Evolutionary conservation across 2,888 invertebrate species (phyloP), one percentile per base, ranked within the genome.

Genomic region (Globia sparganii): DNA sequence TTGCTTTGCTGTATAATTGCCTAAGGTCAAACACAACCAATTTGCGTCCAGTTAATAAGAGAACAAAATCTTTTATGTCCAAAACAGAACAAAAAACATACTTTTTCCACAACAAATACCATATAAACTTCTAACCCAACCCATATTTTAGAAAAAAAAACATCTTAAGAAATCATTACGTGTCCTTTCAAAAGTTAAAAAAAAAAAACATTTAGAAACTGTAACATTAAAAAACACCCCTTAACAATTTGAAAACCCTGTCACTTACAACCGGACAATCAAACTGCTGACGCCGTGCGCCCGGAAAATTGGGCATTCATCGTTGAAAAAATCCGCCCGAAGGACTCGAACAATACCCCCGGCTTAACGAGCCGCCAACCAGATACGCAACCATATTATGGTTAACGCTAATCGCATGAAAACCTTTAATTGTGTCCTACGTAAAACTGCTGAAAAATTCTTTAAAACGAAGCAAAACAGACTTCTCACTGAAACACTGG

Each of bases 281-380:
- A 90, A 92, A 90, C 76, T 85, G 92, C 91, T 92, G 92, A 92
- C 90, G 85, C 81, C 66, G 80, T 82, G 82, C 80, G 80, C 75
- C 77, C 86, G 81, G 79, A 86, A 88, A 90, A 91, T 91, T 90
- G 87, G 85, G 83, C 81, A 89, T 90, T 89, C 88, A 90, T 90
- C 89, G 88, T 86, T 77, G 87, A 87, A 89, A 88, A 90, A 88
- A 83, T 68, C 67, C 64, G 62, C 31, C 69, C 75, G 71, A 83
- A 86, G 80, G 86, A 84, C 80, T 78, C 87, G 86, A 87, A 92
- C 91, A 92, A 92, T 91, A 76, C 87, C 34, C 71, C 43, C 71
- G 81, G 80, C 81, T 84, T 88, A 88, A 89, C 88, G 89, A 87
- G 80, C 81, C 68, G 18, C 70, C 72, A 62, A 76, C 76, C 78